phyloP scores from a whole-genome alignment of 2,797 vertebrate genomes.

The Crocidura indochinensis region DNA sequence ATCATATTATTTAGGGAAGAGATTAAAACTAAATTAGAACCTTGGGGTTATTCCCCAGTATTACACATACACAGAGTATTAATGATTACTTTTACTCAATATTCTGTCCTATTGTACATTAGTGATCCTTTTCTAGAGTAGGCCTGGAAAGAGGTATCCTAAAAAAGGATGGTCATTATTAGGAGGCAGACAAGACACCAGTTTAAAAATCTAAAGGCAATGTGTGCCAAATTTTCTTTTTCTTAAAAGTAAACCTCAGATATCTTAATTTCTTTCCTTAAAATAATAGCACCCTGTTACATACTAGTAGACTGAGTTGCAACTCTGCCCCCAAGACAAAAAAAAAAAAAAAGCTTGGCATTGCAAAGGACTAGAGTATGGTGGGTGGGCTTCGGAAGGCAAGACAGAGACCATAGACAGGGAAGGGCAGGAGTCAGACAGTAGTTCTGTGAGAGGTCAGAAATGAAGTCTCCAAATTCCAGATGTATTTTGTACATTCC shows the following conservation, averaged over 20 bases:
- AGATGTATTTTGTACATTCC: background rate
- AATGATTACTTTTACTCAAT: no score
- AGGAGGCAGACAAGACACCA: slow-evolving; percentile 11
- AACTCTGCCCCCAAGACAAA: background rate
- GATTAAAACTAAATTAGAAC: no score
- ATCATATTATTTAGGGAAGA: background rate
- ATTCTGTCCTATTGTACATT: background rate
- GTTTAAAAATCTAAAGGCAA: background rate
- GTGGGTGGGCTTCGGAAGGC: background rate
- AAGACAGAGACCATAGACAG: background rate
- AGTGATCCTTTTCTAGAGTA: background rate
- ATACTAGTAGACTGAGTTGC: background rate
- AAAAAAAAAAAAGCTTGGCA: background rate
- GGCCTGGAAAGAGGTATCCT: background rate
- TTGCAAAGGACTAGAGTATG: background rate
- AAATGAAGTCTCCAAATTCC: background rate
- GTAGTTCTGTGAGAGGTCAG: accelerated
- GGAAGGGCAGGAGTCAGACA: background rate
- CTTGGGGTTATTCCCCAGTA: no score
- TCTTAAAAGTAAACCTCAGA: background rate
- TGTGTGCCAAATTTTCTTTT: slow-evolving; percentile 7
- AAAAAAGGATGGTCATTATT: background rate
- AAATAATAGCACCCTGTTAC: background rate
- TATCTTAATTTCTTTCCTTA: background rate
- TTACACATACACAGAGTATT: no score